Evolutionary conservation across 2,888 invertebrate genomes (phyloP).

Genomic region (Temnothorax unifasciatus): DNA sequence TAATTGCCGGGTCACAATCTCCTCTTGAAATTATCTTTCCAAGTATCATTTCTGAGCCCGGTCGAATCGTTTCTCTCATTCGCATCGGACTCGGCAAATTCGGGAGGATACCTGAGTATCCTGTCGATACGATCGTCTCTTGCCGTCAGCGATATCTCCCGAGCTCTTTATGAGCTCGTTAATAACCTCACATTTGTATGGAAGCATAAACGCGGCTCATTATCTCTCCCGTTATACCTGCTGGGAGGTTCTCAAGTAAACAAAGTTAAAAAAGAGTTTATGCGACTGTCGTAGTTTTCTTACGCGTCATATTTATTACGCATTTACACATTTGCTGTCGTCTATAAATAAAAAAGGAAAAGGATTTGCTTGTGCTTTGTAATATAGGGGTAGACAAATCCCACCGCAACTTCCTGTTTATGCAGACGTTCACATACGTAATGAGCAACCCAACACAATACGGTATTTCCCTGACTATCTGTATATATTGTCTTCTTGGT

Average conservation of each 20-base stretch:
- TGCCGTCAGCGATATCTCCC: constrained; percentile 2
- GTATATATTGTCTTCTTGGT: not conserved
- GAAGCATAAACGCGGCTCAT: constrained; percentile 22
- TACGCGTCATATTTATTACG: not conserved
- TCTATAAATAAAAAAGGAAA: not conserved
- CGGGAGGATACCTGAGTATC: not conserved
- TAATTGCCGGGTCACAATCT: constrained; percentile 61
- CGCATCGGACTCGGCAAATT: constrained; percentile 3
- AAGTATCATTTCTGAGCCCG: constrained; percentile 32
- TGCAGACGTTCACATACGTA: constrained; percentile 14
- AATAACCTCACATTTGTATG: constrained; percentile 28
- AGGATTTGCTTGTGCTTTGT: not conserved
- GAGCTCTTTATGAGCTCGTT: constrained; percentile 14
- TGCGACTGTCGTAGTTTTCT: not conserved
- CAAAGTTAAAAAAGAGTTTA: not conserved
- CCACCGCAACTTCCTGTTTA: not conserved
- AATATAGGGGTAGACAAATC: constrained; percentile 5
- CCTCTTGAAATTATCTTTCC: constrained; percentile 52
- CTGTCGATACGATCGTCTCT: constrained; percentile 31
- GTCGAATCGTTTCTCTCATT: constrained; percentile 41
- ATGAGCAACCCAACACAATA: constrained; percentile 8
- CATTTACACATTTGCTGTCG: not conserved
- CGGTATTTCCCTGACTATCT: constrained; percentile 1
- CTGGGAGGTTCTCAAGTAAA: not conserved
- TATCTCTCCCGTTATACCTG: constrained; percentile 28